Conservation (phyloP, 2,797 vertebrate genomes). For the Scleropages formosus region DNA sequence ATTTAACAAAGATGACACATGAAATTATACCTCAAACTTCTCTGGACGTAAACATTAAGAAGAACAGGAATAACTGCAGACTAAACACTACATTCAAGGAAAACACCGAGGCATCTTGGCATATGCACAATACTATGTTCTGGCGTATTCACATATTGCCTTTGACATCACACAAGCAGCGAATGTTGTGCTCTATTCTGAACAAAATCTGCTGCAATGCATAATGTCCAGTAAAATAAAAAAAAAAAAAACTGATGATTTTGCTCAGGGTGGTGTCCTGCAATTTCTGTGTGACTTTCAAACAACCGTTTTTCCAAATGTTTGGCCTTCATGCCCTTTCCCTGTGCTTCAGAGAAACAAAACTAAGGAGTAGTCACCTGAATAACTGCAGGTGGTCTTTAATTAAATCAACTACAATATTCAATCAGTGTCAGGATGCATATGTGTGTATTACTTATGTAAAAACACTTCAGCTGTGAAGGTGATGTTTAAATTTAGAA, state of each 20-base stretch:
- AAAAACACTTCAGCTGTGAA: neutral
- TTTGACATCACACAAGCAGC: slow-evolving; percentile 64
- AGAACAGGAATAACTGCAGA: slow-evolving; percentile 51
- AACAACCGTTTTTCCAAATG: slow-evolving; percentile 74
- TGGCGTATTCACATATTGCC: slow-evolving; percentile 39
- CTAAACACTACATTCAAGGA: slow-evolving; percentile 51
- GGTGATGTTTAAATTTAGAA: neutral
- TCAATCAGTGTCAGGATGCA: neutral
- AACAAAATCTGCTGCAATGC: slow-evolving; percentile 51
- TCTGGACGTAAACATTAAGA: slow-evolving; percentile 51
- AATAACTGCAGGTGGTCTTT: slow-evolving; percentile 12
- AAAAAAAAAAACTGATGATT: slow-evolving; percentile 37
- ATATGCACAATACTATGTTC: slow-evolving; percentile 36
- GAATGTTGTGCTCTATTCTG: slow-evolving; percentile 52
- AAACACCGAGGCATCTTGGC: slow-evolving; percentile 58
- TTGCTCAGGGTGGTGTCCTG: slow-evolving; percentile 24
- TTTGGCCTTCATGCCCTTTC: slow-evolving; percentile 74
- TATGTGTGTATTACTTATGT: neutral
- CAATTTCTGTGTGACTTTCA: slow-evolving; percentile 58
- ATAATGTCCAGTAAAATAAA: slow-evolving; percentile 42
- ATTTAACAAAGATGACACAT: slow-evolving; percentile 56
- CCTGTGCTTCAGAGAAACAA: slow-evolving; percentile 59
- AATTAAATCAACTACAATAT: neutral
- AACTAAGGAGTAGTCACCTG: slow-evolving; percentile 56
- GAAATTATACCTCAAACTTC: slow-evolving; percentile 54